phyloP scores from a whole-genome alignment of 2,888 invertebrate species.

The Idaea biselata region DNA sequence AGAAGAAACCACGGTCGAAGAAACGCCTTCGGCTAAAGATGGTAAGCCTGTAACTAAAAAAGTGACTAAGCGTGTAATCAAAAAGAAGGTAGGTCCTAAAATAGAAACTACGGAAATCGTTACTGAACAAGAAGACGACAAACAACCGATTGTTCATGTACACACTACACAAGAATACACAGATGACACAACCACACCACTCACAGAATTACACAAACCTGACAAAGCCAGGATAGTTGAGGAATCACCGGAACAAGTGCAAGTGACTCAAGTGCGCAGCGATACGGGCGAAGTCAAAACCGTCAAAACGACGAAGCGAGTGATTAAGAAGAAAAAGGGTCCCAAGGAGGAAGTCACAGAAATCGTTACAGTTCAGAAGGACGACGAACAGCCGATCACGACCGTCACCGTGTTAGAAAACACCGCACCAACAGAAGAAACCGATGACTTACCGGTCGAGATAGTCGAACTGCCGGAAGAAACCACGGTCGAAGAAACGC shows the following conservation, averaged over 20 bases:
- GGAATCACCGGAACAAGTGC: conserved; percentile 34
- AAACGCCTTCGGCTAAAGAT: too few species aligned
- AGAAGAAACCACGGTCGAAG: too few species aligned
- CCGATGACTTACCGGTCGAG: conserved; percentile 26
- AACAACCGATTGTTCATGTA: conserved; percentile 26
- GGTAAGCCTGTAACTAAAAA: too few species aligned
- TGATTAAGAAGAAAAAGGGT: conserved; percentile 48
- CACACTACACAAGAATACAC: conserved; percentile 18
- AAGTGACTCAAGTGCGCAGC: conserved; percentile 31
- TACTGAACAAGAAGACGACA: conserved; percentile 42
- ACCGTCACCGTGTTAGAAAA: conserved; percentile 9
- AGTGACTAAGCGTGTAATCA: conserved; percentile 32
- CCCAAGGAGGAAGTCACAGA: conserved; percentile 52
- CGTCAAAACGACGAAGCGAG: conserved; percentile 35
- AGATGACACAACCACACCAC: conserved; percentile 22
- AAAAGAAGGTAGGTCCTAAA: conserved; percentile 40
- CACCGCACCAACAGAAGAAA: conserved; percentile 6
- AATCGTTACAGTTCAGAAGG: conserved; percentile 59
- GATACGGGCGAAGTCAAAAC: conserved; percentile 45
- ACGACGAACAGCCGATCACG: conserved; percentile 51
- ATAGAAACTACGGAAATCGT: conserved; percentile 47
- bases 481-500: conserved; percentile 29
- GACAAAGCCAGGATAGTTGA: conserved; percentile 40
- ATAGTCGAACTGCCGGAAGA: conserved; percentile 42
- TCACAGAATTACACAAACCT: conserved; percentile 33